Conservation (phyloP, 2,797 vertebrate genomes). For the Esox lucius region DNA sequence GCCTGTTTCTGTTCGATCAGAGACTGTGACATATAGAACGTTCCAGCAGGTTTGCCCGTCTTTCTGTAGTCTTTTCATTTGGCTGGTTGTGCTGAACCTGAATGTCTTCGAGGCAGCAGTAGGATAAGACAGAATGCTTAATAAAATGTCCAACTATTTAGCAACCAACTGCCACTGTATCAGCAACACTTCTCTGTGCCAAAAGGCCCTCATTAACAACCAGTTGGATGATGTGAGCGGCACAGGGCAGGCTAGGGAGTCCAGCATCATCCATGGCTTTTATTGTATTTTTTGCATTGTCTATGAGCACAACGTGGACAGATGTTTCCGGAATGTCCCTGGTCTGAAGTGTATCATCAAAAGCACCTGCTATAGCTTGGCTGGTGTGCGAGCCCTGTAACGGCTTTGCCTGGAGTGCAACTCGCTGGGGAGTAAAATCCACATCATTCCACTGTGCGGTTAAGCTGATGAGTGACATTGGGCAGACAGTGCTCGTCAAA, state of each 20-base stretch:
- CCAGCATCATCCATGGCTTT: slow-evolving; percentile 22
- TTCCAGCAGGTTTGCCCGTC: slow-evolving; percentile 36
- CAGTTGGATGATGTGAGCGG: slow-evolving; percentile 29
- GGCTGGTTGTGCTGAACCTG: too few species aligned
- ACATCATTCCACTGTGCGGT: slow-evolving; percentile 19
- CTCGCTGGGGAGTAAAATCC: neutral
- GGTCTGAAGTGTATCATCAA: slow-evolving; percentile 26
- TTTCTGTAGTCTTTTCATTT: neutral
- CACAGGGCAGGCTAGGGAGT: slow-evolving; percentile 15
- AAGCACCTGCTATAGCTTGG: slow-evolving; percentile 17
- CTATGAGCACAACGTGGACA: slow-evolving; percentile 25
- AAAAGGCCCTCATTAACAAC: too few species aligned
- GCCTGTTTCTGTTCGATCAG: slow-evolving; percentile 31
- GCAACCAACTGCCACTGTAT: slow-evolving; percentile 9
- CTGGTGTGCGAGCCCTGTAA: slow-evolving; percentile 21
- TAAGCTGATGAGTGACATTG: slow-evolving; percentile 26
- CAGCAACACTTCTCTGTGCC: neutral
- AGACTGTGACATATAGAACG: slow-evolving; percentile 24
- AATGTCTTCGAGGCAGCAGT: neutral
- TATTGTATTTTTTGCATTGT: slow-evolving; percentile 26
- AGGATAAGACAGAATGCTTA: slow-evolving; percentile 32
- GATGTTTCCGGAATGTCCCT: slow-evolving; percentile 22
- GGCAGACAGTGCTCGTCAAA: slow-evolving; percentile 23
- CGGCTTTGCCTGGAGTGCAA: slow-evolving; percentile 11
- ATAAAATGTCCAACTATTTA: slow-evolving; percentile 44